Conservation (phyloP, 1,140 invertebrate genomes). For the Latrodectus geometricus region DNA sequence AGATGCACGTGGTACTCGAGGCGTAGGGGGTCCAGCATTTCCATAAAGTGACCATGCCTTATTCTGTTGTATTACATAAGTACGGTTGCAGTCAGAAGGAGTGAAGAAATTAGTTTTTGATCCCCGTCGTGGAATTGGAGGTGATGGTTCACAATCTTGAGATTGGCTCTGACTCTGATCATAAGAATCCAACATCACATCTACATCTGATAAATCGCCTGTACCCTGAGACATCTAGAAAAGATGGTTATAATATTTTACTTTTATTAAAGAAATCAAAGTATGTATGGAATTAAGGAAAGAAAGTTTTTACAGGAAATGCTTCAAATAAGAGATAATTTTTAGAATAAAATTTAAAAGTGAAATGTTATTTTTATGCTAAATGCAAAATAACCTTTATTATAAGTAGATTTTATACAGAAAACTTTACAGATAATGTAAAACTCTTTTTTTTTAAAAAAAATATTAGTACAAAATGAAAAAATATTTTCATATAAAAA, state of each 20-base stretch:
- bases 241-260: neutral
- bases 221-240: slow-evolving; percentile 63
- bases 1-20: slow-evolving; percentile 39
- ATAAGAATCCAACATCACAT: slow-evolving; percentile 62
- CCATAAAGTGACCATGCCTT: slow-evolving; percentile 54
- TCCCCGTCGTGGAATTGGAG: slow-evolving; percentile 87
- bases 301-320: too few relatives aligned
- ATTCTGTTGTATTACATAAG: slow-evolving; percentile 10
- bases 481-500: too few relatives aligned
- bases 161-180: slow-evolving; percentile 73
- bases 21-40: slow-evolving; percentile 43
- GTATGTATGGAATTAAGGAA: too few relatives aligned
- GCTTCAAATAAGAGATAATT: too few relatives aligned
- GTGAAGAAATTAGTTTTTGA: slow-evolving; percentile 93
- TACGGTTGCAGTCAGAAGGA: slow-evolving; percentile 67
- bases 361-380: too few relatives aligned
- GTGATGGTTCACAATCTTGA: slow-evolving; percentile 89
- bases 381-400: too few relatives aligned
- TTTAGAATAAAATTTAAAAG: too few relatives aligned
- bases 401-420: too few relatives aligned
- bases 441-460: too few relatives aligned
- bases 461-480: too few relatives aligned
- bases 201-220: slow-evolving; percentile 62
- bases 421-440: too few relatives aligned
- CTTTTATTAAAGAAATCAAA: too few relatives aligned